Evolutionary conservation across 2,888 invertebrate species (phyloP).

Genomic region (Sarcophaga carnaria): DNA sequence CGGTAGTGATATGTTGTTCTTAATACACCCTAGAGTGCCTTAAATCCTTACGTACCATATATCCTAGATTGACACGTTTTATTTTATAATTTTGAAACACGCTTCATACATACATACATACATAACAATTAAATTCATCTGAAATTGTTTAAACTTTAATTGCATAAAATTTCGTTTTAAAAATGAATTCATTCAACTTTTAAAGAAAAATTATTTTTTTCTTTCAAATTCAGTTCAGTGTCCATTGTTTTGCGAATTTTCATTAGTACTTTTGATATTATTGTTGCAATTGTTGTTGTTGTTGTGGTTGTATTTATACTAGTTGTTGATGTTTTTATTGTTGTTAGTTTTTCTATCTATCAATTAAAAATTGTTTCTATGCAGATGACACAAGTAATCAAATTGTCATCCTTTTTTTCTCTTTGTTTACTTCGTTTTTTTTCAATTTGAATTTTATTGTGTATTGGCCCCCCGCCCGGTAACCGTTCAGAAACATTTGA

Average conservation of each 20-base stretch:
- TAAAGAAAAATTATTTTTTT: too few species aligned
- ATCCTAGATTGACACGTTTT: too few species aligned
- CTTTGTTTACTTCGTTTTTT: not conserved
- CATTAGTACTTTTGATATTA: conserved; percentile 3
- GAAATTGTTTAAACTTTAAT: too few species aligned
- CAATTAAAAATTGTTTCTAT: conserved; percentile 60
- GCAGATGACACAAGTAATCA: conserved; percentile 58
- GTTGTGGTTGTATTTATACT: not conserved
- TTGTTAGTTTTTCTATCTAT: conserved; percentile 26
- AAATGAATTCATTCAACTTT: too few species aligned
- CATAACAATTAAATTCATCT: too few species aligned
- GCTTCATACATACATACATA: too few species aligned
- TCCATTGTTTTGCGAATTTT: not conserved
- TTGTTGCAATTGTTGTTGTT: not conserved
- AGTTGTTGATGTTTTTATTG: not conserved
- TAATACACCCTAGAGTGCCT: too few species aligned
- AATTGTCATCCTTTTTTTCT: not conserved
- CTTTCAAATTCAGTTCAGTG: not conserved
- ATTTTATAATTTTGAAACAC: too few species aligned
- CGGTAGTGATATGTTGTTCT: too few species aligned
- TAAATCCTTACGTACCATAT: too few species aligned
- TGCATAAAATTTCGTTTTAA: too few species aligned
- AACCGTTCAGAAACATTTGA: not conserved
- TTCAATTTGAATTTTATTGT: not conserved
- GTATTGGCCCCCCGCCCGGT: not conserved